Conservation (phyloP, 2,888 invertebrate species). For the Trimorus sp. region DNA sequence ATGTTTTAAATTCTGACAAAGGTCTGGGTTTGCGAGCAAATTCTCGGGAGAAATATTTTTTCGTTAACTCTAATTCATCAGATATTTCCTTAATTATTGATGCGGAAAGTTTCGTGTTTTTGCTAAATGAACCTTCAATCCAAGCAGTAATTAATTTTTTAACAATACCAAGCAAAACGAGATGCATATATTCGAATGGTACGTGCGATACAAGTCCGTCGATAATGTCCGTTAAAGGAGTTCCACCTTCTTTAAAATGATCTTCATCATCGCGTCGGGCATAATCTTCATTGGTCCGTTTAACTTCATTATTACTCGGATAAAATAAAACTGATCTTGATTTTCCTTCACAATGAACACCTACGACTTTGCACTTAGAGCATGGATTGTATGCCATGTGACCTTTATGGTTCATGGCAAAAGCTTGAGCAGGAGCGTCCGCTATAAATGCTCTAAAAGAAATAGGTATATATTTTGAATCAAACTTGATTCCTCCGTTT, state of each 20-base stretch:
- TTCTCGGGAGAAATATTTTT: constrained; percentile 31
- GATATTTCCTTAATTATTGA: constrained; percentile 38
- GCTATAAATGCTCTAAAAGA: constrained; percentile 57
- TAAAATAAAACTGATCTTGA: neutral
- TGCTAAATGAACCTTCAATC: constrained; percentile 42
- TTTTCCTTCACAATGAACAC: constrained; percentile 27
- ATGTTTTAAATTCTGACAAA: constrained; percentile 16
- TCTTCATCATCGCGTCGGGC: constrained; percentile 32
- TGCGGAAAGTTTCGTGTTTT: constrained; percentile 24
- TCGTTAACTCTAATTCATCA: constrained; percentile 17
- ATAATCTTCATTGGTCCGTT: constrained; percentile 41
- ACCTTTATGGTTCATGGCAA: constrained; percentile 60
- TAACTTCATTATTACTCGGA: constrained; percentile 21
- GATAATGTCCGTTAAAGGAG: constrained; percentile 32
- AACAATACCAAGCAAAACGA: constrained; percentile 38
- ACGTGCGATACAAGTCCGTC: constrained; percentile 42
- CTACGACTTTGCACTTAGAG: constrained; percentile 59
- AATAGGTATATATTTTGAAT: constrained; percentile 35
- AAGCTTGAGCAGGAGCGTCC: constrained; percentile 68
- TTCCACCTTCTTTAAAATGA: constrained; percentile 52
- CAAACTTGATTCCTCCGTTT: constrained; percentile 60
- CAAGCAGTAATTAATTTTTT: constrained; percentile 46
- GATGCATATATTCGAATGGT: constrained; percentile 56
- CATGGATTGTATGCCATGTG: constrained; percentile 64
- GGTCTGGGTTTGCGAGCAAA: constrained; percentile 42